These are phyloP conservation scores for Listrodromus nycthemerus DNA, from an alignment of 2,888 invertebrate genomes.

Conservation along the genomic window DNA sequence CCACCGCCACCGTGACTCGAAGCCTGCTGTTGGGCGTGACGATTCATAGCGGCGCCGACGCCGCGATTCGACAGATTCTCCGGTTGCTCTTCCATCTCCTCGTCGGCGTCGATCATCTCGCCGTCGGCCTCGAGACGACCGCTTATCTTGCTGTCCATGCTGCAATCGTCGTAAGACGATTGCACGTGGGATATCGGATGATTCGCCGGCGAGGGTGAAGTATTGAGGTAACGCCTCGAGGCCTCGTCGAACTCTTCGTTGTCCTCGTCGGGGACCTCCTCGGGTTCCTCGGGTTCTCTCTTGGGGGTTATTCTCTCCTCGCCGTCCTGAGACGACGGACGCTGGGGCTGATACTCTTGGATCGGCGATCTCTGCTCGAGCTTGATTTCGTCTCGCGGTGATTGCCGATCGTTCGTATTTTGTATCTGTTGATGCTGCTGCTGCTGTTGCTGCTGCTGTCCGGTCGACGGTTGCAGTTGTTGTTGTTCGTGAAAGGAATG, in stretches of 20 bases:
- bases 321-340: conserved; percentile 75
- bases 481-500: conserved; percentile 80
- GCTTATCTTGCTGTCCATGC: conserved; percentile 91
- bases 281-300: conserved; percentile 88
- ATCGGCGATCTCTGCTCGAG: conserved; percentile 65
- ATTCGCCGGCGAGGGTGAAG: conserved; percentile 77
- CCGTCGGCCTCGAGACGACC: conserved; percentile 86
- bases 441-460: conserved; percentile 70
- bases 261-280: conserved; percentile 87
- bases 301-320: conserved; percentile 87
- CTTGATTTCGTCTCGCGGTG: conserved; percentile 66
- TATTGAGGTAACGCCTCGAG: conserved; percentile 76
- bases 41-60: conserved; percentile 43
- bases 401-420: conserved; percentile 47
- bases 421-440: conserved; percentile 57
- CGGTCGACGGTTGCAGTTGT: conserved; percentile 24
- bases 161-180: conserved; percentile 91
- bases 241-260: conserved; percentile 85
- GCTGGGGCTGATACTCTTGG: conserved; percentile 74
- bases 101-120: conserved; percentile 88
- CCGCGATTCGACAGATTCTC: conserved; percentile 90
- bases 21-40: conserved; percentile 28
- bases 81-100: conserved; percentile 90
- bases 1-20: conserved; percentile 46
- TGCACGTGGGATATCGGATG: conserved; percentile 87